A percentile compares a stretch with the other conserved stretches of the same genome.
Conservation (phyloP, 2,797 vertebrate species). For the Acanthurus tractus region DNA sequence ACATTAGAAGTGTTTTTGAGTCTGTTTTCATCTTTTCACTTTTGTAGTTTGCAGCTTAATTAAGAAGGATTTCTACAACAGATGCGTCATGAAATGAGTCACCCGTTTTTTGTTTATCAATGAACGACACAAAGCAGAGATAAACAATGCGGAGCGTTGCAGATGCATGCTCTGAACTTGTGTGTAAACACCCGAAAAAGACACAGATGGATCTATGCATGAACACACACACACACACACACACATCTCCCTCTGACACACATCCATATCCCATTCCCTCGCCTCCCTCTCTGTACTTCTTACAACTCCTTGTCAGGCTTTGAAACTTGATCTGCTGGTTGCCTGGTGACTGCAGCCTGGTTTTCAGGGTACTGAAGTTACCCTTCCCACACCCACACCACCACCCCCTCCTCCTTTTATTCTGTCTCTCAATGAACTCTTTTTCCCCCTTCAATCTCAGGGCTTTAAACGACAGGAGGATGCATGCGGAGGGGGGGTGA, state of each 20-base stretch:
- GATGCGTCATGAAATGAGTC: constrained; percentile 22
- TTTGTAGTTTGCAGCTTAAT: constrained; percentile 20
- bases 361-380: constrained; percentile 76
- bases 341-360: constrained; percentile 82
- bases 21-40: neutral
- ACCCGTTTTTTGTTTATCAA: constrained; percentile 50
- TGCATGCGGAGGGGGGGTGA: constrained; percentile 61
- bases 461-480: constrained; percentile 78
- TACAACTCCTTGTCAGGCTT: constrained; percentile 83
- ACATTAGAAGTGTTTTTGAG: neutral
- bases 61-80: constrained; percentile 22
- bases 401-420: constrained; percentile 76
- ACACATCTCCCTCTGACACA: constrained; percentile 30
- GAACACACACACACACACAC: constrained; percentile 17
- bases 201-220: constrained; percentile 51
- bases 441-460: constrained; percentile 74
- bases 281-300: constrained; percentile 69
- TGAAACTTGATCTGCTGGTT: constrained; percentile 87
- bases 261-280: constrained; percentile 45
- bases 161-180: constrained; percentile 41
- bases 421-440: constrained; percentile 79
- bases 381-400: constrained; percentile 45
- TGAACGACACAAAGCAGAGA: constrained; percentile 34
- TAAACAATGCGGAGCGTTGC: constrained; percentile 35
- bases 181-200: constrained; percentile 31